A percentile compares a stretch with the other conserved stretches of the same genome.
phyloP scores from a whole-genome alignment of 2,113 vertebrate species.

The Odocoileus hemionus region DNA sequence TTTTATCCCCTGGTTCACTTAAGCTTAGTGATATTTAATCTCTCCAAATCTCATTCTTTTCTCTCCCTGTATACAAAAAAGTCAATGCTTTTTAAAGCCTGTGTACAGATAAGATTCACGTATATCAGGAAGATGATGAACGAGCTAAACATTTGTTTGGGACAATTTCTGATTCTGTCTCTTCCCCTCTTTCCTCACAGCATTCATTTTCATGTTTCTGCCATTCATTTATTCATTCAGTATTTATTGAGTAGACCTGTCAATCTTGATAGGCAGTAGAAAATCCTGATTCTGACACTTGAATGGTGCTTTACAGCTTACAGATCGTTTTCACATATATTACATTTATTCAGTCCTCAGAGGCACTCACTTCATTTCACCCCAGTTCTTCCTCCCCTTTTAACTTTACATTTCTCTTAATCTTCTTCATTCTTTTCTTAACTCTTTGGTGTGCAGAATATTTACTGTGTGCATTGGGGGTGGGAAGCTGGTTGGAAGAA shows the following conservation, averaged over 20 bases:
- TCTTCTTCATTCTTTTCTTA: not conserved
- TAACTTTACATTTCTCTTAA: not conserved
- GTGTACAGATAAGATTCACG: not conserved
- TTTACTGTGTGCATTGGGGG: not conserved
- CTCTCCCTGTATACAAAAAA: not conserved
- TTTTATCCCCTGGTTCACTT: slow-evolving; percentile 20
- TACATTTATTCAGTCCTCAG: slow-evolving; percentile 15
- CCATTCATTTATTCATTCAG: slow-evolving; percentile 20
- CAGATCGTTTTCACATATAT: slow-evolving; percentile 8
- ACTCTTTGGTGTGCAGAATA: not conserved
- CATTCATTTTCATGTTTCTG: slow-evolving; percentile 17
- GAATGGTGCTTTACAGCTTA: slow-evolving; percentile 19
- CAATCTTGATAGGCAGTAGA: not conserved
- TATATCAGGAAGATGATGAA: not conserved
- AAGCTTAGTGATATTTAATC: slow-evolving; percentile 39
- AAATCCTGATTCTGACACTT: slow-evolving; percentile 34
- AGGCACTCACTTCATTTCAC: not conserved
- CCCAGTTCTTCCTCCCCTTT: not conserved
- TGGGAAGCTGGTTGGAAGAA: not conserved
- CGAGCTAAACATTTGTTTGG: not conserved
- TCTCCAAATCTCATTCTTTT: not conserved
- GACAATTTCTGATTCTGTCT: not conserved
- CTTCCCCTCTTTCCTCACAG: not conserved
- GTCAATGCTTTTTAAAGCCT: not conserved
- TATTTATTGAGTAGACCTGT: slow-evolving; percentile 23